A percentile compares a stretch with the other conserved stretches of the same genome.
Conservation (phyloP, 1,140 invertebrate species). For the Chlorops oryzae region DNA sequence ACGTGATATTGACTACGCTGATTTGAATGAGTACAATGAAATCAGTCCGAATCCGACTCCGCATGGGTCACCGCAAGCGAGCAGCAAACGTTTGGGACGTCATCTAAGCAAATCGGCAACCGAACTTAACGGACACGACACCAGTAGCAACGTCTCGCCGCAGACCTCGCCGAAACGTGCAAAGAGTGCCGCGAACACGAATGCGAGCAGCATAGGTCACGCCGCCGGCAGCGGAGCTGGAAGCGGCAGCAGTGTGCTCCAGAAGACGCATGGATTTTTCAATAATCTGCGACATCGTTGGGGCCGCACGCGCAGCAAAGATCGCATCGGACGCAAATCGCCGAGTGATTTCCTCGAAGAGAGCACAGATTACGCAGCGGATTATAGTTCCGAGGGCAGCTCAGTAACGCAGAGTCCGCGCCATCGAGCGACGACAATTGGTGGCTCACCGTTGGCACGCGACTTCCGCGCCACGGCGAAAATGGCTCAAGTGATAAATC, state of each 20-base stretch:
- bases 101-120: slow-evolving; percentile 55
- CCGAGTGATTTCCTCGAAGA: slow-evolving; percentile 49
- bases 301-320: slow-evolving; percentile 58
- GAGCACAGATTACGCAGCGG: slow-evolving; percentile 65
- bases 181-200: slow-evolving; percentile 47
- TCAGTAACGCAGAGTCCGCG: slow-evolving; percentile 64
- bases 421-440: slow-evolving; percentile 49
- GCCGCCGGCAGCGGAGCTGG: slow-evolving; percentile 7
- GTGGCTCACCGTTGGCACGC: slow-evolving; percentile 33
- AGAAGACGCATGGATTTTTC: slow-evolving; percentile 66
- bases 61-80: slow-evolving; percentile 36
- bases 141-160: slow-evolving; percentile 31
- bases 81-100: slow-evolving; percentile 34
- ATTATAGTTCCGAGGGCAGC: slow-evolving; percentile 66
- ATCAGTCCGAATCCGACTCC: slow-evolving; percentile 15
- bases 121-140: slow-evolving; percentile 49
- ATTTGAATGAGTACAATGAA: neutral
- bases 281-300: slow-evolving; percentile 61
- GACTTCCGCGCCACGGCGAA: slow-evolving; percentile 42
- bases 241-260: slow-evolving; percentile 54
- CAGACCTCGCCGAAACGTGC: slow-evolving; percentile 50
- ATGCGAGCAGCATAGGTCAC: slow-evolving; percentile 19
- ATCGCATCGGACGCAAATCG: slow-evolving; percentile 50
- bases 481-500: slow-evolving; percentile 42
- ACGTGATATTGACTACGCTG: slow-evolving; percentile 2